phyloP scores from a whole-genome alignment of 2,888 invertebrate genomes.

The Calliphora vomitoria region DNA sequence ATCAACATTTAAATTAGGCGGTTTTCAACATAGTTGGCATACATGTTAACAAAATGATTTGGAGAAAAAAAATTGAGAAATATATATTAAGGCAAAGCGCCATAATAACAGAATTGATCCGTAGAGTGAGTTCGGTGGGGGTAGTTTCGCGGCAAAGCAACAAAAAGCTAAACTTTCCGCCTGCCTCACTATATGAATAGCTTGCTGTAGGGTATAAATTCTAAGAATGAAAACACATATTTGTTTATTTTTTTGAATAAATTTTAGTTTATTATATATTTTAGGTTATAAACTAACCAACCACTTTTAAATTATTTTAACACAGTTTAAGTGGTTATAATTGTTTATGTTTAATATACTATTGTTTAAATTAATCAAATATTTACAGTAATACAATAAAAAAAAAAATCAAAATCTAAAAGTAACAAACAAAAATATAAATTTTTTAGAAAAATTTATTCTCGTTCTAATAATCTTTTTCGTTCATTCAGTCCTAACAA shows the following conservation, averaged over 20 bases:
- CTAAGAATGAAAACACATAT: constrained; percentile 19
- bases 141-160: constrained; percentile 44
- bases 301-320: constrained; percentile 53
- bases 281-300: constrained; percentile 59
- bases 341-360: constrained; percentile 12
- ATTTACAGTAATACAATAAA: constrained; percentile 56
- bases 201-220: no score
- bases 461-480: constrained; percentile 41
- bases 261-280: constrained; percentile 61
- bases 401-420: constrained; percentile 32
- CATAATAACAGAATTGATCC: constrained; percentile 42
- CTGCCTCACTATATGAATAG: background rate
- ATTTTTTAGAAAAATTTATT: constrained; percentile 26
- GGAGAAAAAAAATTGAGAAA: background rate
- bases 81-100: background rate
- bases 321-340: constrained; percentile 56
- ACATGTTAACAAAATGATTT: constrained; percentile 50
- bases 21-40: background rate
- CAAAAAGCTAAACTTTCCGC: background rate
- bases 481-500: constrained; percentile 53
- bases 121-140: background rate
- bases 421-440: constrained; percentile 33
- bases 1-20: background rate
- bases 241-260: constrained; percentile 35
- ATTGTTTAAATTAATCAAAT: constrained; percentile 56